Percentiles rank a stretch among this genome's conserved stretches.
Evolutionary conservation across 1,140 invertebrate species (phyloP).

Genomic region (Choristoneura fumiferana): DNA sequence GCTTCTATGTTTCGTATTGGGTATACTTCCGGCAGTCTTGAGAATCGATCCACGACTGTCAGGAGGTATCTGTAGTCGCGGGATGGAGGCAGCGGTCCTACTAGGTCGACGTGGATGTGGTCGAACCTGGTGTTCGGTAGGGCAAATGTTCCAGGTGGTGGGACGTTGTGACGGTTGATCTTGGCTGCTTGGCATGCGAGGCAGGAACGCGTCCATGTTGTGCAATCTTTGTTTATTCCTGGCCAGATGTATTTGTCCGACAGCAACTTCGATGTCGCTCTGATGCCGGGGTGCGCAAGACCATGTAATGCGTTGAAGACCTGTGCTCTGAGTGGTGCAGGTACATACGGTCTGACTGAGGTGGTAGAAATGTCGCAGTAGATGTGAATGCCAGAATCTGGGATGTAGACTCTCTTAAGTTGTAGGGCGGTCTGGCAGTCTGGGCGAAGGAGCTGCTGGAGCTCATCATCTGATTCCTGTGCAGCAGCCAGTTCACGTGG

Average conservation of each 20-base stretch:
- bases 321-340: neutral
- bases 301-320: neutral
- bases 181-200: too few species aligned
- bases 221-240: too few species aligned
- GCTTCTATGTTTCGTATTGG: conserved; percentile 37
- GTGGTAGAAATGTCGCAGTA: neutral
- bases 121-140: too few species aligned
- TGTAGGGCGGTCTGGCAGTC: neutral
- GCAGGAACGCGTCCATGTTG: too few species aligned
- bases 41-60: too few species aligned
- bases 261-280: neutral
- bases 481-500: too few species aligned
- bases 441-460: too few species aligned
- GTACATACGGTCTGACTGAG: too few species aligned
- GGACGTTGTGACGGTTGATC: too few species aligned
- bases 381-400: neutral
- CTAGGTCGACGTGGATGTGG: conserved; percentile 46
- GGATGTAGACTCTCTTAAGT: neutral
- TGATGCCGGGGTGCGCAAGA: neutral
- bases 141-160: too few species aligned
- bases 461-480: too few species aligned
- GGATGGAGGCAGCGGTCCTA: conserved; percentile 40
- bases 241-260: too few species aligned
- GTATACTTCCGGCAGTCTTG: conserved; percentile 44
- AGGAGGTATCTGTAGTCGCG: conserved; percentile 32